Evolutionary conservation across 1,140 invertebrate genomes (phyloP).

Genomic region (Leptinotarsa texana): DNA sequence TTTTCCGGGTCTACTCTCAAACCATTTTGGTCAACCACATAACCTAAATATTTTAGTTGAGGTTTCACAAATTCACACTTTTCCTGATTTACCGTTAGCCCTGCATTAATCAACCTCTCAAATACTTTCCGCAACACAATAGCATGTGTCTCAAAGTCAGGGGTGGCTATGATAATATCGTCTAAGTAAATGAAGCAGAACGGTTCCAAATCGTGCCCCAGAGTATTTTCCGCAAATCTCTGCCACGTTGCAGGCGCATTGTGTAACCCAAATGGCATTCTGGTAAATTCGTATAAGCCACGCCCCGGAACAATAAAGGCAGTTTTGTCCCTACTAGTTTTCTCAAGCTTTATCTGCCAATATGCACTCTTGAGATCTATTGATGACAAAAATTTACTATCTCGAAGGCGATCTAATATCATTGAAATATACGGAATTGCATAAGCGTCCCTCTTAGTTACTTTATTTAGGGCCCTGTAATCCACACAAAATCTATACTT

Average conservation of each 20-base stretch:
- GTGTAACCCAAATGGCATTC: conserved; percentile 46
- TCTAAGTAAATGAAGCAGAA: conserved; percentile 46
- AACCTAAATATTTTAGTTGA: conserved; percentile 22
- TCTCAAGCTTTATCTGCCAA: conserved; percentile 32
- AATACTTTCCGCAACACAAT: neutral
- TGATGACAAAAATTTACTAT: neutral
- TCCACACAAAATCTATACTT: conserved; percentile 51
- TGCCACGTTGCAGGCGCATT: conserved; percentile 54
- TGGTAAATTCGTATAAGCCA: conserved; percentile 48
- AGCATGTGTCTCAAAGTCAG: conserved; percentile 32
- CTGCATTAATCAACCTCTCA: neutral
- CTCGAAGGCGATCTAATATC: neutral
- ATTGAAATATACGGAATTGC: conserved; percentile 38
- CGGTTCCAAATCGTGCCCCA: conserved; percentile 34
- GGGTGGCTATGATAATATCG: conserved; percentile 43
- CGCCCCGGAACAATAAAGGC: conserved; percentile 44
- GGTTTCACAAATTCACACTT: conserved; percentile 23
- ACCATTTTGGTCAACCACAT: conserved; percentile 10
- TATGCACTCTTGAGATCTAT: conserved; percentile 48
- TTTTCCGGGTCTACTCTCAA: conserved; percentile 19
- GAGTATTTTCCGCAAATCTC: conserved; percentile 44
- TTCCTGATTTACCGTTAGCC: conserved; percentile 1
- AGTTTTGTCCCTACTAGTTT: conserved; percentile 38
- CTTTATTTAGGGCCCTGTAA: conserved; percentile 52
- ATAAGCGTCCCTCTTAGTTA: conserved; percentile 48